A percentile compares a stretch with the other conserved stretches of the same genome.
These are phyloP conservation scores for Natator depressus DNA, from an alignment of 2,113 vertebrate species.

Conservation along the genomic window DNA sequence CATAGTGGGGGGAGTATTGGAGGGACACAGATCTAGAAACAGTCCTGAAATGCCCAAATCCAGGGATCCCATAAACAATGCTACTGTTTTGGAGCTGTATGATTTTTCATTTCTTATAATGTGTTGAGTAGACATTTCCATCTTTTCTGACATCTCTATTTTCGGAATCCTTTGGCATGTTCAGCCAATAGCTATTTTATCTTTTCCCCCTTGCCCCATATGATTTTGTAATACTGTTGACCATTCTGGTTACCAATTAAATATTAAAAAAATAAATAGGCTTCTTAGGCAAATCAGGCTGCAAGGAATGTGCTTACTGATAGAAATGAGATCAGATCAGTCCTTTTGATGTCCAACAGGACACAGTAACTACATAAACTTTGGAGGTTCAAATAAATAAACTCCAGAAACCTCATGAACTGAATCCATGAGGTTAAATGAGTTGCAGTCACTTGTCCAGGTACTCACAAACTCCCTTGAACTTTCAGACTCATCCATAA, in stretches of 20 bases:
- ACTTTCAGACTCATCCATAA: not conserved
- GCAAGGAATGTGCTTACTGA: not conserved
- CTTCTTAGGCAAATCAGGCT: accelerated
- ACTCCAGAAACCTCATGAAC: not conserved
- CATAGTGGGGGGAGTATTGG: not conserved
- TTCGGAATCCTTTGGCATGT: not conserved
- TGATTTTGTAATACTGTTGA: not conserved
- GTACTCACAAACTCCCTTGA: not conserved
- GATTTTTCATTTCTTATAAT: not conserved
- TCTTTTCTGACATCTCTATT: accelerated
- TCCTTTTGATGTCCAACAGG: not conserved
- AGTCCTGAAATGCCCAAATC: not conserved
- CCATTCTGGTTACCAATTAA: not conserved
- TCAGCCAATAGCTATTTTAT: not conserved
- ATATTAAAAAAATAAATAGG: not conserved
- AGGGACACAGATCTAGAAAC: not conserved
- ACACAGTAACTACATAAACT: accelerated
- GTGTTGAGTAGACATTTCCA: not conserved
- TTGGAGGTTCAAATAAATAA: not conserved
- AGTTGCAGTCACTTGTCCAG: not conserved
- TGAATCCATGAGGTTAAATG: not conserved
- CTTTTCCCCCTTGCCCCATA: not conserved
- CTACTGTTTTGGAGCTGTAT: not conserved
- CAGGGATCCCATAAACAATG: not conserved
- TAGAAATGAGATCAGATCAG: not conserved